These are phyloP conservation scores for Sitodiplosis mosellana DNA, from an alignment of 1,140 invertebrate genomes.

Conservation along the genomic window DNA sequence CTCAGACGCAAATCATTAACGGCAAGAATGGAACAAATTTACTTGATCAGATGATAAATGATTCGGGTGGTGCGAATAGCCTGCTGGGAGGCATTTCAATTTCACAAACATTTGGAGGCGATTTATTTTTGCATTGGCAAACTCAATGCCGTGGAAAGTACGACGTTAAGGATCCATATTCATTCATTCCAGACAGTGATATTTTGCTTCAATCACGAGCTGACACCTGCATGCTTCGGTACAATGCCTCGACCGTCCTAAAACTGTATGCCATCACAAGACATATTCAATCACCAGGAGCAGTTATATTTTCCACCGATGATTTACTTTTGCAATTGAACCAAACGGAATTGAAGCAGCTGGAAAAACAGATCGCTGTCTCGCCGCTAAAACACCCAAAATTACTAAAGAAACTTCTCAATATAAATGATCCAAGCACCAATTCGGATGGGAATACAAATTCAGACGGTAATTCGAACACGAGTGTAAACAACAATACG, in stretches of 20 bases:
- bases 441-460: not conserved
- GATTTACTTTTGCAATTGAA: constrained; percentile 22
- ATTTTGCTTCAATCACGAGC: constrained; percentile 40
- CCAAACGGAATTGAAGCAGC: constrained; percentile 14
- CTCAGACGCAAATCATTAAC: constrained; percentile 47
- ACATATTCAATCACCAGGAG: constrained; percentile 47
- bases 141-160: constrained; percentile 18
- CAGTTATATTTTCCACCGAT: constrained; percentile 32
- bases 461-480: not conserved
- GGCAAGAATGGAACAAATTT: constrained; percentile 45
- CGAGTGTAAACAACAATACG: not conserved
- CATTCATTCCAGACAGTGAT: constrained; percentile 39
- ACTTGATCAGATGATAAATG: constrained; percentile 39
- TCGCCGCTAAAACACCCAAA: constrained; percentile 23
- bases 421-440: not conserved
- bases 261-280: constrained; percentile 50
- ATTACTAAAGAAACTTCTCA: constrained; percentile 16
- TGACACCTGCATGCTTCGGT: constrained; percentile 53
- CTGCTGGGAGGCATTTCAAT: constrained; percentile 21
- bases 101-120: constrained; percentile 22
- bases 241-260: constrained; percentile 43
- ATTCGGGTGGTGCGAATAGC: constrained; percentile 42
- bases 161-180: constrained; percentile 42
- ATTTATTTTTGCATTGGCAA: constrained; percentile 24
- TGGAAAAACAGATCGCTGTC: constrained; percentile 10